Evolutionary conservation across 2,797 vertebrate species (phyloP).

Genomic region (Sebastes glaucus): DNA sequence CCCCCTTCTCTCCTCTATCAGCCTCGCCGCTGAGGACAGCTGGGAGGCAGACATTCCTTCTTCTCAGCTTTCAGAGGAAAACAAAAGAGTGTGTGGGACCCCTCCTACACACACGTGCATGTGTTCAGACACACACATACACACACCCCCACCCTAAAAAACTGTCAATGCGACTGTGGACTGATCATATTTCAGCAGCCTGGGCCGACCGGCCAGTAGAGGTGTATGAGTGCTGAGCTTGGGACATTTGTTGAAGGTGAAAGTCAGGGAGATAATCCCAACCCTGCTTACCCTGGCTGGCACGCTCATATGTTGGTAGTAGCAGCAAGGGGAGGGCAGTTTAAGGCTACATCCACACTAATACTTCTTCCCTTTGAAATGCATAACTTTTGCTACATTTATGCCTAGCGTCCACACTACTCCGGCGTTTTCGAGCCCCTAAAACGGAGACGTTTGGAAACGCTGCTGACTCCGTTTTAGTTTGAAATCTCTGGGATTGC

Average conservation of each 20-base stretch:
- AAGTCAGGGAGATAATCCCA: constrained; percentile 58
- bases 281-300: constrained; percentile 25
- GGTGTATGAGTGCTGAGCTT: constrained; percentile 31
- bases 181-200: constrained; percentile 69
- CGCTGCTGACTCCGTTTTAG: no score
- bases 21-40: constrained; percentile 74
- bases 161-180: constrained; percentile 66
- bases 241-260: constrained; percentile 72
- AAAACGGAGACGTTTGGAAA: no score
- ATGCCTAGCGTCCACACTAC: no score
- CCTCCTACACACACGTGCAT: constrained; percentile 73
- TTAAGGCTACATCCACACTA: background rate
- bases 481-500: no score
- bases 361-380: no score
- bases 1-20: constrained; percentile 56
- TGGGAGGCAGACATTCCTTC: constrained; percentile 83
- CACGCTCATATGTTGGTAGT: constrained; percentile 2
- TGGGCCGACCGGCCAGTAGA: constrained; percentile 37
- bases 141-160: constrained; percentile 28
- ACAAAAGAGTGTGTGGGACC: constrained; percentile 75
- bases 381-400: no score
- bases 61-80: constrained; percentile 79
- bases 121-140: constrained; percentile 49
- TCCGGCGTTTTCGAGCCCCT: no score
- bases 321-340: background rate